Percentiles rank a stretch among this genome's conserved stretches.
phyloP scores from a whole-genome alignment of 2,888 invertebrate genomes.

The Timema cristinae region DNA sequence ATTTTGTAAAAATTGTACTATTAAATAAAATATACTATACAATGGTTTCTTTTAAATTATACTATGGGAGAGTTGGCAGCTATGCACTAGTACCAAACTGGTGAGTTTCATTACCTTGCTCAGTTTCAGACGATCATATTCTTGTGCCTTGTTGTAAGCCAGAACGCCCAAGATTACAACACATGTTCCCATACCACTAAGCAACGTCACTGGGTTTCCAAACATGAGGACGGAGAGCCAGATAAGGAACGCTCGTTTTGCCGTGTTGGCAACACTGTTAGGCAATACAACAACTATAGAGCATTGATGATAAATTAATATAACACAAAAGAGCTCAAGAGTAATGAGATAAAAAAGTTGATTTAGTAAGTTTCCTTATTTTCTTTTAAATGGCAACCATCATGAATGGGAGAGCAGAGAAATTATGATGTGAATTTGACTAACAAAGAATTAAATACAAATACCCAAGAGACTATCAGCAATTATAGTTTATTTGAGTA shows the following conservation, averaged over 20 bases:
- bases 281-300: conserved; percentile 18
- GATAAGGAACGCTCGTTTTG: conserved; percentile 71
- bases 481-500: too few relatives aligned
- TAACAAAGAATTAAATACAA: too few relatives aligned
- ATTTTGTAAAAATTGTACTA: too few relatives aligned
- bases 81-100: too few relatives aligned
- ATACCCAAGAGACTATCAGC: too few relatives aligned
- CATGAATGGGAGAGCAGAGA: not conserved
- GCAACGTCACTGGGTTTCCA: conserved; percentile 67
- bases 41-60: too few relatives aligned
- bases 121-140: conserved; percentile 46
- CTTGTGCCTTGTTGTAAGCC: conserved; percentile 68
- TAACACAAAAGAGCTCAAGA: not conserved
- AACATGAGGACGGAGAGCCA: conserved; percentile 72
- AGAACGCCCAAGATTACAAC: conserved; percentile 69
- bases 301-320: not conserved
- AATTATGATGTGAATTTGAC: too few relatives aligned
- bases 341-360: not conserved
- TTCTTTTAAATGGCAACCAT: not conserved
- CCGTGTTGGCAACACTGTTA: conserved; percentile 72
- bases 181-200: conserved; percentile 67
- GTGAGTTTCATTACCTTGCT: conserved; percentile 22
- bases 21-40: too few relatives aligned
- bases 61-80: too few relatives aligned
- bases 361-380: too few relatives aligned